Evolutionary conservation across 2,113 vertebrate genomes (phyloP).

Genomic region (Ammodytes marinus): DNA sequence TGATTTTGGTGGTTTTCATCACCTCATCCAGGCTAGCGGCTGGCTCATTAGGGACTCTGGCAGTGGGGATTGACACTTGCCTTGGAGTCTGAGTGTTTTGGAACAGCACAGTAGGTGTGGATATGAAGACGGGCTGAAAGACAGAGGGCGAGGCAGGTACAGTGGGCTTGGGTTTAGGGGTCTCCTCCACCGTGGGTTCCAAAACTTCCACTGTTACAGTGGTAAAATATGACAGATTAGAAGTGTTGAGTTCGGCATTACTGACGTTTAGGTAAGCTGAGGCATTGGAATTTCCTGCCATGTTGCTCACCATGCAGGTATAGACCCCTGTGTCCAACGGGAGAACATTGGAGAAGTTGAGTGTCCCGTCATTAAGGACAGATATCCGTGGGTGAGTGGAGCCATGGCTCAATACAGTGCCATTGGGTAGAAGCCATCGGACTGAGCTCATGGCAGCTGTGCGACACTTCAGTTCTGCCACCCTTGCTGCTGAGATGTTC

Average conservation of each 20-base stretch:
- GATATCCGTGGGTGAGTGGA: conserved; percentile 93
- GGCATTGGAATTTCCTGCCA: conserved; percentile 97
- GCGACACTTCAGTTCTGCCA: conserved; percentile 94
- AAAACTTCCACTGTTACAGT: conserved; percentile 96
- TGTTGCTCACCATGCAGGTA: conserved; percentile 98
- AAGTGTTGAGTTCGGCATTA: conserved; percentile 96
- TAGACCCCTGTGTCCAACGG: conserved; percentile 93
- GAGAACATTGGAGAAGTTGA: conserved; percentile 96
- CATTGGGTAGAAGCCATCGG: conserved; percentile 95
- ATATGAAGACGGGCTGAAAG: conserved; percentile 96
- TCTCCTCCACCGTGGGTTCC: conserved; percentile 91
- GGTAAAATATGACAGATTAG: conserved; percentile 98
- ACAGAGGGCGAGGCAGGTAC: conserved; percentile 92
- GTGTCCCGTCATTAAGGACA: conserved; percentile 94
- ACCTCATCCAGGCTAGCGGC: conserved; percentile 96
- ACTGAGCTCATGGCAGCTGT: conserved; percentile 97
- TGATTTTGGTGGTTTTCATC: conserved; percentile 99
- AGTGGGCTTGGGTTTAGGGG: conserved; percentile 91
- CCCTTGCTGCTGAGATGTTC: conserved; percentile 95
- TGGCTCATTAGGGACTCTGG: conserved; percentile 86
- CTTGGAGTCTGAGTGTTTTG: conserved; percentile 92
- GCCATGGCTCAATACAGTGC: conserved; percentile 95
- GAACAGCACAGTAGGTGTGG: conserved; percentile 94
- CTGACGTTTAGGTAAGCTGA: conserved; percentile 98
- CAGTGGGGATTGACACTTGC: conserved; percentile 89